phyloP scores from a whole-genome alignment of 1,140 invertebrate species.

The Anadara kagoshimensis region DNA sequence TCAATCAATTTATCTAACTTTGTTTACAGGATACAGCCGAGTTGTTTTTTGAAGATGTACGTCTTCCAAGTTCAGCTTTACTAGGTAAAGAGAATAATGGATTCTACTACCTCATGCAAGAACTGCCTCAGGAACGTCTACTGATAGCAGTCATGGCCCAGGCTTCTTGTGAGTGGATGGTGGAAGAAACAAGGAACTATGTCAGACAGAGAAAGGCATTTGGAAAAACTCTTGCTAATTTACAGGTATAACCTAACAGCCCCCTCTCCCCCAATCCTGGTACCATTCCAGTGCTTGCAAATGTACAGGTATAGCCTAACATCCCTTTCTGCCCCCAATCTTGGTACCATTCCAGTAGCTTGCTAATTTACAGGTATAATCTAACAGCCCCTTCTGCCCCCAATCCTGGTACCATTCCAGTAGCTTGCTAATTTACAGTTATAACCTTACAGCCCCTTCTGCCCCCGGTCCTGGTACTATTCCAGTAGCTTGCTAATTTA shows the following conservation, averaged over 20 bases:
- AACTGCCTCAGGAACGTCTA: conserved; percentile 76
- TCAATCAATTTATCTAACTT: too few species aligned
- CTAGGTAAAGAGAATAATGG: conserved; percentile 75
- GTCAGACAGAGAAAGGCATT: conserved; percentile 75
- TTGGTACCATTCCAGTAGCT: too few species aligned
- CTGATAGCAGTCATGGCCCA: conserved; percentile 70
- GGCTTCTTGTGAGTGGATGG: conserved; percentile 74
- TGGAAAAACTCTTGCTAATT: conserved; percentile 73
- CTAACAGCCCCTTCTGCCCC: not conserved
- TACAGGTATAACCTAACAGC: conserved; percentile 72
- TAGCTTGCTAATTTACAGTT: not conserved
- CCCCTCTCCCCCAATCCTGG: too few species aligned
- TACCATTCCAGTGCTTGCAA: not conserved
- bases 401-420: not conserved
- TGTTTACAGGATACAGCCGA: conserved; percentile 75
- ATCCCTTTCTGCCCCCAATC: too few species aligned
- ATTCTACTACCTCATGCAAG: conserved; percentile 76
- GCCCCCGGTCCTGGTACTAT: too few species aligned
- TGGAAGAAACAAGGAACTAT: conserved; percentile 75
- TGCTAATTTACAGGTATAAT: conserved; percentile 73
- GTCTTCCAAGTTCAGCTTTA: conserved; percentile 72
- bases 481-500: conserved; percentile 71
- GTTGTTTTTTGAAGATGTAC: conserved; percentile 76
- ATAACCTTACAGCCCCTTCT: too few species aligned
- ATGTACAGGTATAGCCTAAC: too few species aligned